Base-by-base conservation (phyloP, 23 tunicate genomes). In the Styela clava region DNA sequence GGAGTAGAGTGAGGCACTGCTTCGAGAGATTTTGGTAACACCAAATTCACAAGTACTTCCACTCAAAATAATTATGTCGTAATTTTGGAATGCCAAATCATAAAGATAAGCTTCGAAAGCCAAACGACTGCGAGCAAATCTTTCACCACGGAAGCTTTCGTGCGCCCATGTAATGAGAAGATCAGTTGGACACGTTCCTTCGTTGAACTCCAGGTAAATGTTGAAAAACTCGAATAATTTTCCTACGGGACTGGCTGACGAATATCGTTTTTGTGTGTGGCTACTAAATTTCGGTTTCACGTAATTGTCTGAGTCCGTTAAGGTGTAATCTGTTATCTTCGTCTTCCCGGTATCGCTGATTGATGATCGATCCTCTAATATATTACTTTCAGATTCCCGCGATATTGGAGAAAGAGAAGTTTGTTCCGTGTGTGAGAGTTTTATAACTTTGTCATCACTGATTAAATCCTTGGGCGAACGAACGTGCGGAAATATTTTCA, bases 71-170 rank as follows among this genome's bases (percentile, higher is more conserved):
- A 30, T 19, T 3, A 34, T 2, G 5, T 34, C 34, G 77, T 5
- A 28, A 30, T 30, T 30, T 12, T 32, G 32, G 19, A 79, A 82
- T 9, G 82, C 68, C 35, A 87, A 87, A 44, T 87, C 91, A 29
- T 73, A 79, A 7, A 74, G 67, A 51, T 87, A 87, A 12, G 91
- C 91, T 52, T 87, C 91, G 64, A 74, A 64, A 3, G 82, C 91
- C 72, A 87, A 74, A 28, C 30, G 52, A 69, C 91, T 87, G 27
- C 73, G 79, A 16, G 91, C 86, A 74, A 87, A 87, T 28, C 85
- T 34, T 52, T 87, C 82, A 12, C 44, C 33, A 37, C 24, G 18
- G 64, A 87, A 87, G 31, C 68, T 62, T 29, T 29, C 9, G 2
- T 82, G 35, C 2, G 86, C 86, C 2, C 64, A 69, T 22, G 73